phyloP scores from a whole-genome alignment of 2,888 invertebrate genomes.

The Hyposoter didymator region DNA sequence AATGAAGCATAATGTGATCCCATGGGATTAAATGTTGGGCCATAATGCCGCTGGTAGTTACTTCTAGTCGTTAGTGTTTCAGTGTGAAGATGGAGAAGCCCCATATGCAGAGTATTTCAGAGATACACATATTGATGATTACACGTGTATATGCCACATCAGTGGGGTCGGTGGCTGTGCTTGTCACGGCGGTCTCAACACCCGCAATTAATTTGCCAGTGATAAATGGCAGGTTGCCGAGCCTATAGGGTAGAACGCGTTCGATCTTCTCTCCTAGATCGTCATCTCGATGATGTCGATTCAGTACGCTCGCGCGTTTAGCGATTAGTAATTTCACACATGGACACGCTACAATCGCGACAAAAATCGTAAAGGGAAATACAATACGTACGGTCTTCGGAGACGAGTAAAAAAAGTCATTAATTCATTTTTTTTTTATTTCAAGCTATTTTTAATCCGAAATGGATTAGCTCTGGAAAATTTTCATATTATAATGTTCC shows the following conservation, averaged over 20 bases:
- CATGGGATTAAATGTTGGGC: constrained; percentile 58
- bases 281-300: constrained; percentile 55
- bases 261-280: constrained; percentile 57
- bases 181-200: constrained; percentile 49
- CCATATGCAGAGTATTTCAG: constrained; percentile 1
- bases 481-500: neutral
- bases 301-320: constrained; percentile 51
- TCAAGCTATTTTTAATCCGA: constrained; percentile 16
- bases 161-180: constrained; percentile 35
- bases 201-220: constrained; percentile 65
- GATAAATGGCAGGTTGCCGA: constrained; percentile 58
- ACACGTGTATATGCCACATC: neutral
- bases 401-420: neutral
- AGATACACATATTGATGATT: neutral
- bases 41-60: constrained; percentile 51
- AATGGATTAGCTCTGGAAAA: constrained; percentile 9
- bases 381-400: neutral
- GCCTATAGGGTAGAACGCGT: constrained; percentile 48
- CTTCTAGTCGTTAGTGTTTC: constrained; percentile 47
- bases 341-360: constrained; percentile 49
- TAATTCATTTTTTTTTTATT: neutral
- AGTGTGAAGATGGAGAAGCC: constrained; percentile 30
- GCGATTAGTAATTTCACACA: constrained; percentile 68
- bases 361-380: neutral
- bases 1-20: constrained; percentile 64